Conservation (phyloP, 2,113 vertebrate species). For the Tiliqua scincoides region DNA sequence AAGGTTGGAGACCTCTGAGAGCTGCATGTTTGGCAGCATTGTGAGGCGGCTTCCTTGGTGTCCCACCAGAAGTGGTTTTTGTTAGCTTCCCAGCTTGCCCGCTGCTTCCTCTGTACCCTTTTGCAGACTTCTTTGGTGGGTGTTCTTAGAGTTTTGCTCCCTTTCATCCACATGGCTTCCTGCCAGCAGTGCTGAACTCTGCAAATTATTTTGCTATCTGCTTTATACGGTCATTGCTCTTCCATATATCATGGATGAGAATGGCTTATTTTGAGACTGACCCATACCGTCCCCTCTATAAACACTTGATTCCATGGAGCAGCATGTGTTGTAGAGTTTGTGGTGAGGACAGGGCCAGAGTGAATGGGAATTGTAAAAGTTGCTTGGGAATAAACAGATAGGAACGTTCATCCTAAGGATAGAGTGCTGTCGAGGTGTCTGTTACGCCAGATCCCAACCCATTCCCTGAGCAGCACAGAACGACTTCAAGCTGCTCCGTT, state of each 20-base stretch:
- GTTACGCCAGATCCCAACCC: too few relatives aligned
- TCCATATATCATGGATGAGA: neutral
- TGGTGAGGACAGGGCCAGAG: neutral
- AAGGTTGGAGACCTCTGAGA: neutral
- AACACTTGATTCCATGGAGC: neutral
- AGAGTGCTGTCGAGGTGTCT: neutral
- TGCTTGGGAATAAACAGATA: conserved; percentile 34
- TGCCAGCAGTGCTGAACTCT: conserved; percentile 22
- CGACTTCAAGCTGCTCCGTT: too few relatives aligned
- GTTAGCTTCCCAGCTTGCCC: conserved; percentile 20
- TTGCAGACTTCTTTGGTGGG: neutral
- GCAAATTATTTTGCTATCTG: neutral
- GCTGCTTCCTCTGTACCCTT: neutral
- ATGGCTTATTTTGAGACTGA: neutral
- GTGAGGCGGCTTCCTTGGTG: neutral
- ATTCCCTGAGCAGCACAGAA: too few relatives aligned
- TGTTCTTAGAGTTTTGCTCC: neutral
- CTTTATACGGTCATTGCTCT: neutral
- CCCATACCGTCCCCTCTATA: conserved; percentile 4
- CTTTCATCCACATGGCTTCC: conserved; percentile 17
- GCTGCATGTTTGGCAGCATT: neutral
- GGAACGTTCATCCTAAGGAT: conserved; percentile 17
- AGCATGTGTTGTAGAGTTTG: neutral
- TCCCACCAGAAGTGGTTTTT: neutral
- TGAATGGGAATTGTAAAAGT: conserved; percentile 19